Percentiles rank a stretch among this genome's conserved stretches.
phyloP scores from a whole-genome alignment of 2,113 vertebrate genomes.

The Hydrochoerus hydrochaeris region DNA sequence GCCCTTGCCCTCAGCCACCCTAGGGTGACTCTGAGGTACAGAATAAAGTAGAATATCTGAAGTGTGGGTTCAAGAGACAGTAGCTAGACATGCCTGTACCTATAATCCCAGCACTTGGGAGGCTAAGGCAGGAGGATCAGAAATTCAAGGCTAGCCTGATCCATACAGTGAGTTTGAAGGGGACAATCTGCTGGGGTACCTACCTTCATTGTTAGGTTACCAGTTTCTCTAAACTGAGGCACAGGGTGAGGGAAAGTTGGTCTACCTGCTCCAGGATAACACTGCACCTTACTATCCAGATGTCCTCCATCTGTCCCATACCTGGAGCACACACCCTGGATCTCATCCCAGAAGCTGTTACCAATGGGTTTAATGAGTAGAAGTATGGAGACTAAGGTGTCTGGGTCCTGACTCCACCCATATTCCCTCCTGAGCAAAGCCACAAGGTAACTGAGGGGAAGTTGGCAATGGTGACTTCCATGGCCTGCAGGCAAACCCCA shows the following conservation, averaged over 20 bases:
- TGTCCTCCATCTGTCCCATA: background rate
- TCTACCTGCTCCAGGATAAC: background rate
- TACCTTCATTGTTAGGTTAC: background rate
- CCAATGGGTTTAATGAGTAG: background rate
- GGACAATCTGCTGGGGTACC: background rate
- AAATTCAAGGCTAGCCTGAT: background rate
- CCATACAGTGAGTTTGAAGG: background rate
- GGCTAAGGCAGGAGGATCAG: background rate
- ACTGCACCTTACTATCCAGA: background rate
- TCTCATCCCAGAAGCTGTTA: background rate
- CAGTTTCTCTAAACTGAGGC: slow-evolving; percentile 31
- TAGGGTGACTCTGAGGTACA: background rate
- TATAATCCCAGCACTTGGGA: background rate
- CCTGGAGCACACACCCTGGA: background rate
- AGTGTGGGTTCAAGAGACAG: background rate
- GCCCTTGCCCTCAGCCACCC: background rate
- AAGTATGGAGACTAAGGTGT: background rate
- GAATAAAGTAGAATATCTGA: background rate
- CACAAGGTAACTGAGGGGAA: background rate
- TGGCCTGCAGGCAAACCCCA: background rate
- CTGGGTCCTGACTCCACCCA: background rate
- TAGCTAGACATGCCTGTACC: background rate
- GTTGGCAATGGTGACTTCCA: background rate
- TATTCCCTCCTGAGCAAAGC: background rate
- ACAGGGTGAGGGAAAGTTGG: background rate